Evolutionary conservation across 1,140 invertebrate genomes (phyloP), one percentile per base, ranked within the genome.

Genomic region (Neodiprion pinetum): DNA sequence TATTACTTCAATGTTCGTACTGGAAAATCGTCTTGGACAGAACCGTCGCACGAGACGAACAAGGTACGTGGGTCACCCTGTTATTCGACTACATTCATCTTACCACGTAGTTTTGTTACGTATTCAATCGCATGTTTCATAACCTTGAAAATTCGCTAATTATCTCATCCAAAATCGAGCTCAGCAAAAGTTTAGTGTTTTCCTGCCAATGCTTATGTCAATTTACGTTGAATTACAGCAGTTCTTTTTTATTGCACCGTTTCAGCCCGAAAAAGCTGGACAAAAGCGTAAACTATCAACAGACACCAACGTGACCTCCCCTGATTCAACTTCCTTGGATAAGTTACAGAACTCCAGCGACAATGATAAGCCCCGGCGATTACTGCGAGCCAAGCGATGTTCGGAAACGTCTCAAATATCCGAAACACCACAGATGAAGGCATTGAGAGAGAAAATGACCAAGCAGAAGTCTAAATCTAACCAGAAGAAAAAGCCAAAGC

Each of bases 1-100:
- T 87, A 84, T 76, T 87, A 86, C 74, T 87, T 85, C 11, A 87
- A 87, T 72, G 73, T 76, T 10, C 80, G 76, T 70, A 86, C 82
- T 47, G 82, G 82, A 1, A n/a, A 84, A 71, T 78, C 83, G 10
- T 77, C 78, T 0, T 86, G 85, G 85, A 48, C 14, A 28, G 14
- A 17, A 28, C 72, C 72, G 61, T 23, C 9, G 11, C 3, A 67
- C 23, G 53, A 72, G 28, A 23, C 23, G n/a, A 67, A 78, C 50
- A 73, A 76, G 72, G 78, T 76, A 79, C 14, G 40, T 40, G 28
- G 28, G 1, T 12, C 72, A 28, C 53, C 10, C 21, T 2, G 4
- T 72, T 28, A 7, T 50, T 49, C 5, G 5, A 40, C 1, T 40
- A 40, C 28, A 40, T 40, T 5, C 5, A 70, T 70, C 12, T 28